These are phyloP conservation scores for Cephalopterus ornatus DNA, from an alignment of 2,113 vertebrate species.

Conservation along the genomic window DNA sequence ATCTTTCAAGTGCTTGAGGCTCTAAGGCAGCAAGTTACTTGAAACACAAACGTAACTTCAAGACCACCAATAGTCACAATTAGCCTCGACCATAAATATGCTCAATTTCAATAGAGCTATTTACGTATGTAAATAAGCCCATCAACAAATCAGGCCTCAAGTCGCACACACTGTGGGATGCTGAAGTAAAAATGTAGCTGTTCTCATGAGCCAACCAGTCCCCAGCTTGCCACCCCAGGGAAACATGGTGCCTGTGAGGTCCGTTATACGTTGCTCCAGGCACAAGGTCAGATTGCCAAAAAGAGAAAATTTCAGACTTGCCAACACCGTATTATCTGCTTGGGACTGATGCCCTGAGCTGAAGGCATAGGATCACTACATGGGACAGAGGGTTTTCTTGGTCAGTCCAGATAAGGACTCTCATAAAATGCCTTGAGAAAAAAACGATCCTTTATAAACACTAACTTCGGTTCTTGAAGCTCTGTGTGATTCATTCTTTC, in stretches of 20 bases:
- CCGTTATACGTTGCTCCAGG: background rate
- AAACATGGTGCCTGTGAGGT: constrained; percentile 1
- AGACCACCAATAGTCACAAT: constrained; percentile 31
- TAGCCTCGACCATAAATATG: background rate
- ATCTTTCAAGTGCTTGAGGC: background rate
- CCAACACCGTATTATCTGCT: background rate
- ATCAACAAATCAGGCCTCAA: background rate
- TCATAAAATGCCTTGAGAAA: background rate
- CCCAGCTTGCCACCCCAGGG: background rate
- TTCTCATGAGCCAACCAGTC: background rate
- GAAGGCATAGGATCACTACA: background rate
- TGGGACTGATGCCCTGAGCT: background rate
- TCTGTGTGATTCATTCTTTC: background rate
- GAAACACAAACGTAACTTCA: background rate
- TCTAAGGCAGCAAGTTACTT: background rate
- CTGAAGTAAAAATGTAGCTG: background rate
- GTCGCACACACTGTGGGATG: background rate
- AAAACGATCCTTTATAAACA: background rate
- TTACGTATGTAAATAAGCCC: constrained; percentile 6
- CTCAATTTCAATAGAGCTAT: background rate
- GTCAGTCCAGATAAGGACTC: background rate
- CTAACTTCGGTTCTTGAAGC: background rate
- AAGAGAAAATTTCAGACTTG: background rate
- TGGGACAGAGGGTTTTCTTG: background rate
- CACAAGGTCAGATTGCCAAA: background rate